Conservation (phyloP, 2,113 vertebrate genomes). For the Larimichthys polyactis region DNA sequence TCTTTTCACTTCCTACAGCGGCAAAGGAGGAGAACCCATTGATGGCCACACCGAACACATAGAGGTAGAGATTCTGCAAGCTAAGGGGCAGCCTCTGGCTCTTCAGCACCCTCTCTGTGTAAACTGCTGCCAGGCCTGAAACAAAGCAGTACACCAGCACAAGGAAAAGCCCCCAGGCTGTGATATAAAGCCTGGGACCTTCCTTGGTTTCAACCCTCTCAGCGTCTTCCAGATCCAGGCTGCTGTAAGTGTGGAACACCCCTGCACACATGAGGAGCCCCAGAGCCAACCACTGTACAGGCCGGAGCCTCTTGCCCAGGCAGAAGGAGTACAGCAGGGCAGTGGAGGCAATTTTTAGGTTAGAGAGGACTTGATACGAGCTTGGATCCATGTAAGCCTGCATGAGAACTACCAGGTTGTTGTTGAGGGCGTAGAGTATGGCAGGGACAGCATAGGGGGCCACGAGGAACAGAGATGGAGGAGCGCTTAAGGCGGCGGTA, state of each 20-base stretch:
- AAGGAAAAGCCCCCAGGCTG: conserved; percentile 86
- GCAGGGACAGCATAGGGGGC: conserved; percentile 90
- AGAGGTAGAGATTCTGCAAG: conserved; percentile 94
- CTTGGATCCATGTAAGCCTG: conserved; percentile 96
- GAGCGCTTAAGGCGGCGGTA: not conserved
- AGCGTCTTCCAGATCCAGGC: conserved; percentile 71
- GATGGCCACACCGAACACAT: conserved; percentile 90
- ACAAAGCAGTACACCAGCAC: conserved; percentile 88
- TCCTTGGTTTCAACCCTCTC: not conserved
- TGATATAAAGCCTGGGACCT: conserved; percentile 82
- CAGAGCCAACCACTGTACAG: conserved; percentile 86
- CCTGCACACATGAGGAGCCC: conserved; percentile 89
- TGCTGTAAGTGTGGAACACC: conserved; percentile 87
- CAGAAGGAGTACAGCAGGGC: conserved; percentile 90
- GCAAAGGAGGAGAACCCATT: conserved; percentile 84
- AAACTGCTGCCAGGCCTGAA: conserved; percentile 92
- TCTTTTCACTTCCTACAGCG: conserved; percentile 43
- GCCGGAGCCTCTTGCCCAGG: conserved; percentile 84
- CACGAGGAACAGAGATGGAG: conserved; percentile 67
- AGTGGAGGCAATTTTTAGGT: conserved; percentile 93
- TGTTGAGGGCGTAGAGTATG: conserved; percentile 92
- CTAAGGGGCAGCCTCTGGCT: conserved; percentile 89
- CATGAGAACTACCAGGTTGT: conserved; percentile 95
- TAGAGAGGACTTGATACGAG: conserved; percentile 94
- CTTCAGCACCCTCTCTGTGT: conserved; percentile 92